Conservation (phyloP, 2,888 invertebrate genomes). For the Pomacea canaliculata region DNA sequence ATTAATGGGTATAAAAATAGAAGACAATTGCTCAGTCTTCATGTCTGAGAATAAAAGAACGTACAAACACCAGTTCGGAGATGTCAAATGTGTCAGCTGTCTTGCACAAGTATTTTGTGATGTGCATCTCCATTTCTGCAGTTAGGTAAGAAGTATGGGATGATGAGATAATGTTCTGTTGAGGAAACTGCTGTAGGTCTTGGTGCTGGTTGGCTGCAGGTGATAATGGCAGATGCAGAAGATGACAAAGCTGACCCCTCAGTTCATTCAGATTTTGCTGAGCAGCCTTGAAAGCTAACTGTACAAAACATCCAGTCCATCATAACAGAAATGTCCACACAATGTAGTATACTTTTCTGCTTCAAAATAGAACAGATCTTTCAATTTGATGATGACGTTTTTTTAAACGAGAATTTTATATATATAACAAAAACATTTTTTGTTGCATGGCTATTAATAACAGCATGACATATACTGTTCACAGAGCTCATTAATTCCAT, state of each 20-base stretch:
- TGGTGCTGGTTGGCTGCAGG: constrained; percentile 10
- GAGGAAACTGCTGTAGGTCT: background rate
- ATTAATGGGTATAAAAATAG: too few relatives aligned
- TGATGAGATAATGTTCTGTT: background rate
- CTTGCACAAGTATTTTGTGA: constrained; percentile 78
- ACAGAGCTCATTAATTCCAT: too few relatives aligned
- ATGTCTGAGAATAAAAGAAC: constrained; percentile 14
- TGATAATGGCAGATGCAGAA: constrained; percentile 72
- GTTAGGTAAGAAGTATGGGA: constrained; percentile 42
- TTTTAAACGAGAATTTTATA: too few relatives aligned
- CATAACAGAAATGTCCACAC: too few relatives aligned
- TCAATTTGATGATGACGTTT: too few relatives aligned
- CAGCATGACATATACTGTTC: too few relatives aligned
- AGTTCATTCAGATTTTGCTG: constrained; percentile 80
- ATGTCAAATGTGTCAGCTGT: constrained; percentile 79
- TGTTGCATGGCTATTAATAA: too few relatives aligned
- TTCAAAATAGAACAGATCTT: too few relatives aligned
- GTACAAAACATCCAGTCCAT: constrained; percentile 27
- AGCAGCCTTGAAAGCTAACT: constrained; percentile 83
- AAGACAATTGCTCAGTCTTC: too few relatives aligned
- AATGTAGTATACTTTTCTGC: too few relatives aligned
- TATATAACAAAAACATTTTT: too few relatives aligned
- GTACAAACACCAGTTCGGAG: constrained; percentile 71
- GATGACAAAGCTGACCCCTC: constrained; percentile 79
- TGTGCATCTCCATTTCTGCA: constrained; percentile 68